A percentile compares a stretch with the other conserved stretches of the same genome.
phyloP scores from a whole-genome alignment of 2,888 invertebrate genomes.

The Dexiosoma caninum region DNA sequence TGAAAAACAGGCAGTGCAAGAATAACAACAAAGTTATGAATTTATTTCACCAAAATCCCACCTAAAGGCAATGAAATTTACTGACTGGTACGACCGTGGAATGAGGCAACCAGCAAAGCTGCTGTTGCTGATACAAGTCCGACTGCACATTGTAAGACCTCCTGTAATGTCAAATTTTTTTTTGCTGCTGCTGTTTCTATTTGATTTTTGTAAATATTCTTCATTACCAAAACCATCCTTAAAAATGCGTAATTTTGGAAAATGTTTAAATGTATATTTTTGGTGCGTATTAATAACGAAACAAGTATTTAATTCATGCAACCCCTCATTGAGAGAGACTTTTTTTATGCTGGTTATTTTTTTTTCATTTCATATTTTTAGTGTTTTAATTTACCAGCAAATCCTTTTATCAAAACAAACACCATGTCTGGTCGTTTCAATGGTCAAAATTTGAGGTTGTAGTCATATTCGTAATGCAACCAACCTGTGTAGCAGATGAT shows the following conservation, averaged over 20 bases:
- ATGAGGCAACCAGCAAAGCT: neutral
- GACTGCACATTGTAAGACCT: conserved; percentile 16
- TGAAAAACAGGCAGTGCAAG: neutral
- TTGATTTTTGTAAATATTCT: conserved; percentile 12
- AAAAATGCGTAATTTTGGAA: conserved; percentile 45
- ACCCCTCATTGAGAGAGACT: neutral
- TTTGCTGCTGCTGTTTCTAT: conserved; percentile 17
- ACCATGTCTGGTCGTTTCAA: conserved; percentile 57
- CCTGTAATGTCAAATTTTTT: neutral
- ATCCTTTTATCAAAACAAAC: conserved; percentile 64
- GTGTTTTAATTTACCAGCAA: conserved; percentile 56
- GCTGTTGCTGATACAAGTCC: neutral
- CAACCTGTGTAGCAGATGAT: conserved; percentile 36
- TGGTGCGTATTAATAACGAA: neutral
- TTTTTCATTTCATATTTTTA: conserved; percentile 24
- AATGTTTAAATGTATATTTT: conserved; percentile 15
- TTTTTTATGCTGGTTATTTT: neutral
- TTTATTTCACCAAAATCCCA: conserved; percentile 55
- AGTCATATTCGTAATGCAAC: conserved; percentile 39
- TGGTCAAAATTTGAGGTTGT: conserved; percentile 51
- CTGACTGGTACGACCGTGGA: conserved; percentile 13
- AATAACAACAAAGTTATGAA: conserved; percentile 56
- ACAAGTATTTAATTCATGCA: neutral
- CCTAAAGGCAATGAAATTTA: conserved; percentile 50
- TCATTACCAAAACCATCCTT: neutral